phyloP scores from a whole-genome alignment of 30 jellyfish, hydroid and myxozoan genomes.

The Turritopsis dohrnii region DNA sequence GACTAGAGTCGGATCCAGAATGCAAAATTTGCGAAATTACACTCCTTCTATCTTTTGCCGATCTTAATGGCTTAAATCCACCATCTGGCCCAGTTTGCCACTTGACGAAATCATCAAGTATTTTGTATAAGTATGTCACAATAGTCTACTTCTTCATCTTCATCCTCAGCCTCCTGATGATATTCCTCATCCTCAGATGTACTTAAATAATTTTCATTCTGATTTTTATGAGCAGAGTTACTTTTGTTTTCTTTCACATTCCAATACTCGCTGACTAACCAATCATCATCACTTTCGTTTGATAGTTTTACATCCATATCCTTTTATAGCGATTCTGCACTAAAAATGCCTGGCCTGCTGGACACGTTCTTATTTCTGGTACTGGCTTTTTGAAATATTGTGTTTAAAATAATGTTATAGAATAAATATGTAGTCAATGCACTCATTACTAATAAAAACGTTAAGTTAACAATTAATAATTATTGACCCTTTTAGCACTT shows the following conservation, averaged over 20 bases:
- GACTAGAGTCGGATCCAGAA: neutral
- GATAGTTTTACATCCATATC: neutral
- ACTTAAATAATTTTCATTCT: neutral
- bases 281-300: neutral
- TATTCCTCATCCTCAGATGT: neutral
- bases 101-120: neutral
- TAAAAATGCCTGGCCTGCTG: neutral
- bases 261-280: neutral
- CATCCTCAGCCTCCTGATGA: neutral
- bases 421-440: neutral
- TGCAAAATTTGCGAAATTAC: neutral
- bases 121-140: neutral
- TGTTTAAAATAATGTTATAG: neutral
- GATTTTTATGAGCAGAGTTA: neutral
- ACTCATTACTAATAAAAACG: neutral
- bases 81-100: constrained; percentile 16
- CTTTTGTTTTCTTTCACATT: neutral
- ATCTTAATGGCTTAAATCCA: constrained; percentile 13
- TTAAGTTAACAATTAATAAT: neutral
- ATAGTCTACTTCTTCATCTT: neutral
- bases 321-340: neutral
- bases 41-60: neutral
- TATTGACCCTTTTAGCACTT: neutral
- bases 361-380: neutral
- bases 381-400: neutral